Conservation (phyloP, 2,888 invertebrate species). For the Eulithis testata region DNA sequence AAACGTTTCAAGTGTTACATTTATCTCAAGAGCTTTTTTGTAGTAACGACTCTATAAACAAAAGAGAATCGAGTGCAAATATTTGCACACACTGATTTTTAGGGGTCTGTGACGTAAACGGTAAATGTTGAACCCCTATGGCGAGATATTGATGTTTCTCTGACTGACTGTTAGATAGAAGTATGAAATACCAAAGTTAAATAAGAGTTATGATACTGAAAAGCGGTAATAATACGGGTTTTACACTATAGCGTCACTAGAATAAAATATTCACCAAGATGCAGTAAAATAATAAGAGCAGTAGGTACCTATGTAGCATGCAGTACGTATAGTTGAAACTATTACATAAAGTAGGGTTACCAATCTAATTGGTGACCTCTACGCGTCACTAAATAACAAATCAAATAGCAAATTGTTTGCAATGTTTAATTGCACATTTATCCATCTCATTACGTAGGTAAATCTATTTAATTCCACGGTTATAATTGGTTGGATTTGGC, state of each 20-base stretch:
- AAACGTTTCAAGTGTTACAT: slow-evolving; percentile 68
- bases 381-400: slow-evolving; percentile 1
- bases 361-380: no score
- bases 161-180: no score
- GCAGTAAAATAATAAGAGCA: no score
- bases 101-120: slow-evolving; percentile 3
- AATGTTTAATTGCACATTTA: slow-evolving; percentile 16
- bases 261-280: no score
- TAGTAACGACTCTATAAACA: slow-evolving; percentile 77
- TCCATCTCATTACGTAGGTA: slow-evolving; percentile 9
- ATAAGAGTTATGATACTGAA: no score
- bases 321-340: no score
- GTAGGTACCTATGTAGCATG: no score
- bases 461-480: slow-evolving; percentile 13
- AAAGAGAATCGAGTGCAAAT: slow-evolving; percentile 73
- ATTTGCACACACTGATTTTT: slow-evolving; percentile 66
- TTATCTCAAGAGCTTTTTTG: slow-evolving; percentile 65
- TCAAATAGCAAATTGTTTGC: slow-evolving; percentile 10
- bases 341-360: no score
- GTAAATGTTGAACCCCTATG: slow-evolving; percentile 1
- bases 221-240: no score
- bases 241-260: no score
- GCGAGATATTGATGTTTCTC: neutral
- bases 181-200: no score
- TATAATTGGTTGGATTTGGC: slow-evolving; percentile 14